A percentile compares a stretch with the other conserved stretches of the same genome.
Conservation (phyloP, 2,797 vertebrate genomes). For the Characodon lateralis region DNA sequence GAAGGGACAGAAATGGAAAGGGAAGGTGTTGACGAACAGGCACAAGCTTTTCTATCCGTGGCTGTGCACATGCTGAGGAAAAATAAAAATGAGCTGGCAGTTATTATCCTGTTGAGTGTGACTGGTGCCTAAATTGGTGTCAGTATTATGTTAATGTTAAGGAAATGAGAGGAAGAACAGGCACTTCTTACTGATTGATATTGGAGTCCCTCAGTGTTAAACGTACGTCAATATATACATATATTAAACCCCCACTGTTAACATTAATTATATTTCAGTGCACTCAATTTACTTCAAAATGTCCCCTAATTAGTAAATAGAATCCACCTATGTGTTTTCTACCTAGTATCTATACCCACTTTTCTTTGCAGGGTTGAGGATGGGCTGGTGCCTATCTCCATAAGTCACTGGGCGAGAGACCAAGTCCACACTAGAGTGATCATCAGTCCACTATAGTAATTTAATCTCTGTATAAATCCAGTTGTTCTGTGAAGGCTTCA, state of each 20-base stretch:
- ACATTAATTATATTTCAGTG: neutral
- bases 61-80: slow-evolving; percentile 35
- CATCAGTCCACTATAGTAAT: neutral
- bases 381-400: neutral
- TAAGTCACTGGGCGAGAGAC: neutral
- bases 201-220: slow-evolving; percentile 14
- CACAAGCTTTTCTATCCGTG: slow-evolving; percentile 64
- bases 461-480: neutral
- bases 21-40: slow-evolving; percentile 46
- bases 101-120: slow-evolving; percentile 40
- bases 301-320: neutral
- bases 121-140: slow-evolving; percentile 40
- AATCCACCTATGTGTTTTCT: neutral
- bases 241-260: neutral
- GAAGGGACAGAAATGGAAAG: slow-evolving; percentile 31
- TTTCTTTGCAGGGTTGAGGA: neutral
- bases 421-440: neutral
- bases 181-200: slow-evolving; percentile 17
- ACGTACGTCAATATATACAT: slow-evolving; percentile 13
- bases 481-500: neutral
- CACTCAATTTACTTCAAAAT: neutral
- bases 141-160: slow-evolving; percentile 40
- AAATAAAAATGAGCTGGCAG: slow-evolving; percentile 57
- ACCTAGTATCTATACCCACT: neutral
- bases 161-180: slow-evolving; percentile 13